phyloP scores from a whole-genome alignment of 2,888 invertebrate species.

The Lasioglossum calceatum region DNA sequence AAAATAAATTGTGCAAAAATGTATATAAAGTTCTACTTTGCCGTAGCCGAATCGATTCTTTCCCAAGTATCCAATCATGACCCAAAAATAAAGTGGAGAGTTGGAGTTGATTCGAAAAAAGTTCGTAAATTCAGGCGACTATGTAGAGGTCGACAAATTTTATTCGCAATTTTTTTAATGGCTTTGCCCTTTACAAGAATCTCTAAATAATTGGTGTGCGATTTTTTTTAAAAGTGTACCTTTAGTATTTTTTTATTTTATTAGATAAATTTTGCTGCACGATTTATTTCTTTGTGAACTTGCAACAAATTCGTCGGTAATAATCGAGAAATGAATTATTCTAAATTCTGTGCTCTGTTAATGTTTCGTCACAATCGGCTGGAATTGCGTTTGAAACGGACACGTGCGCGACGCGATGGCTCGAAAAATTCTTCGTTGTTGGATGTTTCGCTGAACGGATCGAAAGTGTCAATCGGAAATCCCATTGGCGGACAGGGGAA shows the following conservation, averaged over 20 bases:
- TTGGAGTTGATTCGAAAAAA: too few species aligned
- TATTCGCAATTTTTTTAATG: not conserved
- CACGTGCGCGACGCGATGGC: not conserved
- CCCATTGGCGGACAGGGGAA: constrained; percentile 35
- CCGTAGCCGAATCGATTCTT: too few species aligned
- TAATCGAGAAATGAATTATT: not conserved
- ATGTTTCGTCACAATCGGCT: not conserved
- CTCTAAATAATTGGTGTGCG: not conserved
- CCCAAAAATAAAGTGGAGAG: too few species aligned
- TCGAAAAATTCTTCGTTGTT: not conserved
- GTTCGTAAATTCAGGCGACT: not conserved
- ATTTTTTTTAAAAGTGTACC: not conserved
- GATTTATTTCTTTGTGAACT: not conserved
- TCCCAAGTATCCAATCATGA: not conserved
- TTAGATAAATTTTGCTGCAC: not conserved
- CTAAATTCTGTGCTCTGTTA: not conserved
- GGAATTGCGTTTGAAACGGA: not conserved
- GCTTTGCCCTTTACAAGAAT: not conserved
- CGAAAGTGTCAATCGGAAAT: constrained; percentile 52
- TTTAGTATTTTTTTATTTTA: not conserved
- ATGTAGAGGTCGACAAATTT: not conserved
- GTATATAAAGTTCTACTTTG: too few species aligned
- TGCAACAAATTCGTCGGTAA: not conserved
- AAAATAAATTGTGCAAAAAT: too few species aligned
- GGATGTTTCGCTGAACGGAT: constrained; percentile 21